phyloP scores from a whole-genome alignment of 2,888 invertebrate species.

The Omphaloscelis lunosa region DNA sequence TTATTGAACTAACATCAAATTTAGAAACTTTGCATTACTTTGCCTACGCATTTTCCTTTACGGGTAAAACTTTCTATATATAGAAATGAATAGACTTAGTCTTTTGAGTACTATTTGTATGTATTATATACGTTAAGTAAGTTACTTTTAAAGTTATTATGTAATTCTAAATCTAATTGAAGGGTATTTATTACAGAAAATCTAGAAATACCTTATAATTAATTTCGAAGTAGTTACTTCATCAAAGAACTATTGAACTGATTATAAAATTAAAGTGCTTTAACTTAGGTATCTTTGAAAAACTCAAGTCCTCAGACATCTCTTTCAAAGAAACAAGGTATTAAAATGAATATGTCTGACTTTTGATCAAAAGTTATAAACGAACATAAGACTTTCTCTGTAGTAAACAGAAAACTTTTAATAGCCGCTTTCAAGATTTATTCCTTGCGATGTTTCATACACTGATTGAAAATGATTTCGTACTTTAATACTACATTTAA shows the following conservation, averaged over 20 bases:
- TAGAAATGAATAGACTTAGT: background rate
- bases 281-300: conserved; percentile 2
- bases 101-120: background rate
- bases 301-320: background rate
- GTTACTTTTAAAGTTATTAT: too few relatives aligned
- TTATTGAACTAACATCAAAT: conserved; percentile 44
- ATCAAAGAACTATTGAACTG: background rate
- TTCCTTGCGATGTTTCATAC: conserved; percentile 6
- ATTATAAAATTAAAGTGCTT: conserved; percentile 10
- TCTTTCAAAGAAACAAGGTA: background rate
- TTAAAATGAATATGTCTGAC: conserved; percentile 17
- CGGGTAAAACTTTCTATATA: background rate
- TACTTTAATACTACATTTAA: background rate
- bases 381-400: conserved; percentile 14
- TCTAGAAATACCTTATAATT: background rate
- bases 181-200: background rate
- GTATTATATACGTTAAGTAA: too few relatives aligned
- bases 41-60: conserved; percentile 28
- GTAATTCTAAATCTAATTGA: too few relatives aligned
- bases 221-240: background rate
- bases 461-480: conserved; percentile 21
- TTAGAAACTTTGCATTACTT: conserved; percentile 27
- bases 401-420: conserved; percentile 41
- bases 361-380: conserved; percentile 45
- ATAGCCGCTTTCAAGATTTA: conserved; percentile 23